Percentiles rank a stretch among this genome's conserved stretches.
Evolutionary conservation across 2,888 invertebrate genomes (phyloP).

Genomic region (Phyto melanocephala): DNA sequence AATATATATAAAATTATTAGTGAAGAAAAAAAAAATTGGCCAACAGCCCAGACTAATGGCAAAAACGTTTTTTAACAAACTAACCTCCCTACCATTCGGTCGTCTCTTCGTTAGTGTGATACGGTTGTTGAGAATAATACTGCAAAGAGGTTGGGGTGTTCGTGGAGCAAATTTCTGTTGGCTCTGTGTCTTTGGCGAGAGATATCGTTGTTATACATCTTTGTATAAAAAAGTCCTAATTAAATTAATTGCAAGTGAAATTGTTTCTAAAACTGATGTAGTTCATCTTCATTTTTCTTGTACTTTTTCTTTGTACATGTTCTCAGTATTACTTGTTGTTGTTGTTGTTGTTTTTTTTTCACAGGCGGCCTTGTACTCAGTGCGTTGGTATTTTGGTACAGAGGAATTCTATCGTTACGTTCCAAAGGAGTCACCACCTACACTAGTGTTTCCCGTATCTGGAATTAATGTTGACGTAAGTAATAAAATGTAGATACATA

Average conservation of each 20-base stretch:
- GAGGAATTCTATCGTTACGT: slow-evolving; percentile 83
- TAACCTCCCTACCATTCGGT: not conserved
- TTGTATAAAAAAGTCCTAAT: slow-evolving; percentile 63
- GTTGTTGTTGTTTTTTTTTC: slow-evolving; percentile 54
- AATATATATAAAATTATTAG: not conserved
- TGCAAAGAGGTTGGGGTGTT: not conserved
- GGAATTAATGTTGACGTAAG: slow-evolving; percentile 83
- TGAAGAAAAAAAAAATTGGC: slow-evolving; percentile 29
- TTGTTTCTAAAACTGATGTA: slow-evolving; percentile 67
- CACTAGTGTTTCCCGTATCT: slow-evolving; percentile 80
- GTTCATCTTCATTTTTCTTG: slow-evolving; percentile 59
- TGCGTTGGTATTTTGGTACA: slow-evolving; percentile 83
- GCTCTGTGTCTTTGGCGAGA: slow-evolving; percentile 11
- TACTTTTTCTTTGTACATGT: slow-evolving; percentile 2
- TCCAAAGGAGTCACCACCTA: slow-evolving; percentile 82
- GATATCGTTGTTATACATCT: slow-evolving; percentile 51
- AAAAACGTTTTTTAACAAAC: not conserved
- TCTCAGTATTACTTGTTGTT: too few species aligned
- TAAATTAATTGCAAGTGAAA: slow-evolving; percentile 69
- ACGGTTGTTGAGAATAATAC: not conserved
- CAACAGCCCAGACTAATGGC: slow-evolving; percentile 41
- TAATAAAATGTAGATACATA: too few species aligned
- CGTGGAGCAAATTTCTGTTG: slow-evolving; percentile 23
- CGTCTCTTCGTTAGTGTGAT: not conserved
- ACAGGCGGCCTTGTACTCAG: slow-evolving; percentile 81